These are phyloP conservation scores for Potamarius usumacintae DNA, from an alignment of 2,113 vertebrate species.

Conservation along the genomic window DNA sequence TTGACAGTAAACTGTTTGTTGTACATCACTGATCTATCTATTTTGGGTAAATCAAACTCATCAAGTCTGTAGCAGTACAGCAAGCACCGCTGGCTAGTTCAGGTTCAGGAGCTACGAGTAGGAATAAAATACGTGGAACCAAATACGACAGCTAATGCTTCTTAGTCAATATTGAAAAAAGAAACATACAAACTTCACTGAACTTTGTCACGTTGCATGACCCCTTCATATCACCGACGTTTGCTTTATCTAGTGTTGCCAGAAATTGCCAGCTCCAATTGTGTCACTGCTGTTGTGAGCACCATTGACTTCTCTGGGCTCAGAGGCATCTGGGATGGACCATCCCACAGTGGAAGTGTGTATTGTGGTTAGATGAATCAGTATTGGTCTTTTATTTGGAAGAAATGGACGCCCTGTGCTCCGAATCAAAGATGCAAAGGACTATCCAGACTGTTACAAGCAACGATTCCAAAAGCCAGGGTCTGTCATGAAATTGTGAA, in stretches of 20 bases:
- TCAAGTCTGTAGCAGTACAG: not conserved
- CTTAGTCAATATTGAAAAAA: not conserved
- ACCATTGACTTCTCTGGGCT: not conserved
- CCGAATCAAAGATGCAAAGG: no score
- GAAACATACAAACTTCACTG: not conserved
- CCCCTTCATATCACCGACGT: not conserved
- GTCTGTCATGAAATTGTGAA: no score
- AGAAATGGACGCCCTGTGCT: no score
- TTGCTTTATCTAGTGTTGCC: not conserved
- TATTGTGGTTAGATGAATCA: no score
- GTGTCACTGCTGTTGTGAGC: not conserved
- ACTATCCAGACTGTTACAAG: no score
- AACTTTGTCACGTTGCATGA: not conserved
- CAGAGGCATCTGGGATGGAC: no score
- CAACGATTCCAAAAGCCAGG: no score
- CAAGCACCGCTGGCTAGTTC: not conserved
- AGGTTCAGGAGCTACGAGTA: not conserved
- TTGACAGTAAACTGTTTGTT: not conserved
- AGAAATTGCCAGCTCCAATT: not conserved
- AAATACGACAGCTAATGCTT: not conserved
- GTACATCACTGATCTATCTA: not conserved
- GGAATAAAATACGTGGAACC: not conserved
- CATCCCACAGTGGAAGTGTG: no score
- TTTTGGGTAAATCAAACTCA: not conserved
- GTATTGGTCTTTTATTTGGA: no score